These are phyloP conservation scores for Myotis brandtii DNA, from an alignment of 2,113 vertebrate genomes.

Conservation along the genomic window DNA sequence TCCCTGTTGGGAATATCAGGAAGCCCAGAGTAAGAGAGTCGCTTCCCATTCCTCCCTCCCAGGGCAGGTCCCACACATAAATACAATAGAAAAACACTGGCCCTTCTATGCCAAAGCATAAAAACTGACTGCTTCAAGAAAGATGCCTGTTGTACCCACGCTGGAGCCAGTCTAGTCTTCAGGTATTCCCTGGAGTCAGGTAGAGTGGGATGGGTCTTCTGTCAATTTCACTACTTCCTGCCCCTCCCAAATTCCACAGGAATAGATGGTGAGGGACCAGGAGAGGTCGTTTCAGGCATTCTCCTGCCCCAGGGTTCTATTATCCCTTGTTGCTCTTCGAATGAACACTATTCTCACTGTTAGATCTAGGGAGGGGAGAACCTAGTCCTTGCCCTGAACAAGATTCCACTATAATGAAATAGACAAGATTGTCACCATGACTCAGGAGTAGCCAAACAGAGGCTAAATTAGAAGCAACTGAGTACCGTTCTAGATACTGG, in stretches of 20 bases:
- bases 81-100: conserved; percentile 47
- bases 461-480: not conserved
- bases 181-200: conserved; percentile 43
- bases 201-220: conserved; percentile 35
- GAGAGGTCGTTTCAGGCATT: conserved; percentile 37
- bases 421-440: conserved; percentile 3
- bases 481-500: not conserved
- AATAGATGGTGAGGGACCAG: conserved; percentile 41
- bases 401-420: conserved; percentile 13
- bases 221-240: conserved; percentile 40
- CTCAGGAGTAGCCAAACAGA: not conserved
- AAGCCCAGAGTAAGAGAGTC: not conserved
- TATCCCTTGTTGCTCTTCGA: conserved; percentile 45
- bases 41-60: not conserved
- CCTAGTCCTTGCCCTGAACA: not conserved
- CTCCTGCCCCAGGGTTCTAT: conserved; percentile 39
- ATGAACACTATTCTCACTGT: conserved; percentile 55
- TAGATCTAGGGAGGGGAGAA: not conserved
- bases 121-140: conserved; percentile 54
- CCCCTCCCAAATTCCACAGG: conserved; percentile 57
- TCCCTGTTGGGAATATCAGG: conserved; percentile 36
- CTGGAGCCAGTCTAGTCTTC: conserved; percentile 68
- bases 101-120: conserved; percentile 6
- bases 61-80: conserved; percentile 20
- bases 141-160: conserved; percentile 65